These are phyloP conservation scores for Caenorhabditis briggsae DNA, from an alignment of 1,140 invertebrate genomes.

Conservation along the genomic window DNA sequence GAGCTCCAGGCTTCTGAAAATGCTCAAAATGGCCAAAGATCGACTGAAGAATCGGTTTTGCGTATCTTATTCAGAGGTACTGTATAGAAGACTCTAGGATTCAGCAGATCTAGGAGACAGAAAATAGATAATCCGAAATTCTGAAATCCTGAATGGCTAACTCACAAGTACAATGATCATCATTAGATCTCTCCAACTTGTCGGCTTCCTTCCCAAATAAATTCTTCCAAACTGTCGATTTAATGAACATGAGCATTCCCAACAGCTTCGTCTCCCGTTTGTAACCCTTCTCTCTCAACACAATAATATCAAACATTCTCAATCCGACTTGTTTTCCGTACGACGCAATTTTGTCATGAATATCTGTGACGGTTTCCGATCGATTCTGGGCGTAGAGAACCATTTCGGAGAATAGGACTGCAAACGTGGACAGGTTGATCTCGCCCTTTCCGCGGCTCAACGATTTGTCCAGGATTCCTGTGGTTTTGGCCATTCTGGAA, in stretches of 20 bases:
- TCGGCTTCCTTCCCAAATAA: constrained; percentile 98
- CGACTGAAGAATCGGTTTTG: no score
- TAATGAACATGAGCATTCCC: constrained; percentile 91
- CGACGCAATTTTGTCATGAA: constrained; percentile 91
- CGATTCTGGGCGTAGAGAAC: constrained; percentile 97
- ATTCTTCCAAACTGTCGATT: constrained; percentile 96
- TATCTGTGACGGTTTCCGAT: constrained; percentile 92
- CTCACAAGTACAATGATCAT: constrained; percentile 91
- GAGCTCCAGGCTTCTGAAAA: no score
- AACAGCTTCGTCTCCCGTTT: constrained; percentile 95
- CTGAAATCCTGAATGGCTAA: no score
- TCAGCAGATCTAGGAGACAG: no score
- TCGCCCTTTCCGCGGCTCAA: constrained; percentile 91
- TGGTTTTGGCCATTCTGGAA: constrained; percentile 51
- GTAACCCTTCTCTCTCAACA: constrained; percentile 90
- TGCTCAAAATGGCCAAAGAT: no score
- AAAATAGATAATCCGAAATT: no score
- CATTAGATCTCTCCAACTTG: constrained; percentile 97
- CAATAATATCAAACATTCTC: constrained; percentile 91
- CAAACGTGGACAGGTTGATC: constrained; percentile 89
- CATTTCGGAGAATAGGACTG: constrained; percentile 95
- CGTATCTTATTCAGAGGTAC: no score
- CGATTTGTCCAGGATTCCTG: constrained; percentile 88
- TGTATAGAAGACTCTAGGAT: no score
- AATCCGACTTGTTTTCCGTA: constrained; percentile 94